Evolutionary conservation across 2,888 invertebrate species (phyloP).

Genomic region (Clostera curtula): DNA sequence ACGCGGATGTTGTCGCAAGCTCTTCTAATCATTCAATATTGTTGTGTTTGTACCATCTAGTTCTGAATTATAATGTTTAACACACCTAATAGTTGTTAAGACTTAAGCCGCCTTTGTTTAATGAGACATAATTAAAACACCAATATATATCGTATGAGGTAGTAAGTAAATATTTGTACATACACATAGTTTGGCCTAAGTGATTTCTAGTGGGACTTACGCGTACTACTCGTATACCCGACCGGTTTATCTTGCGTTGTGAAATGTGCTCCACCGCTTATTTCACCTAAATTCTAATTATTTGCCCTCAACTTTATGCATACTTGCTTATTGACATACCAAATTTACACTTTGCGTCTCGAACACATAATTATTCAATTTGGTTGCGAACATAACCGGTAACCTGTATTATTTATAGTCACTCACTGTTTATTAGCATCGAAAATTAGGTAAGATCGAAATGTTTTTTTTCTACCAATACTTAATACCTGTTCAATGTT

Average conservation of each 20-base stretch:
- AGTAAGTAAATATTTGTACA: too few relatives aligned
- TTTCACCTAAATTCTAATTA: slow-evolving; percentile 22
- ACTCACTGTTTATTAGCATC: slow-evolving; percentile 20
- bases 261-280: slow-evolving; percentile 41
- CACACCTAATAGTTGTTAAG: too few relatives aligned
- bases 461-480: slow-evolving; percentile 6
- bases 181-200: too few relatives aligned
- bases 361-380: slow-evolving; percentile 8
- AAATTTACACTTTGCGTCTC: slow-evolving; percentile 4
- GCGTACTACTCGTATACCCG: slow-evolving; percentile 39
- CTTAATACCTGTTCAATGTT: not conserved
- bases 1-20: too few relatives aligned
- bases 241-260: slow-evolving; percentile 37
- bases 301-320: slow-evolving; percentile 6
- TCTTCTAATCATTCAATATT: too few relatives aligned
- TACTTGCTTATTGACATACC: slow-evolving; percentile 7
- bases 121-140: too few relatives aligned
- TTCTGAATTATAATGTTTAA: too few relatives aligned
- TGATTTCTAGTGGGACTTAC: too few relatives aligned
- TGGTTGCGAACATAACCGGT: slow-evolving; percentile 13
- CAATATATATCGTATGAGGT: too few relatives aligned
- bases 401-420: slow-evolving; percentile 12
- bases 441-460: slow-evolving; percentile 15
- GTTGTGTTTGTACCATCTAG: too few relatives aligned
- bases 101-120: too few relatives aligned